Evolutionary conservation across 2,888 invertebrate genomes (phyloP).

Genomic region (Troides helena): DNA sequence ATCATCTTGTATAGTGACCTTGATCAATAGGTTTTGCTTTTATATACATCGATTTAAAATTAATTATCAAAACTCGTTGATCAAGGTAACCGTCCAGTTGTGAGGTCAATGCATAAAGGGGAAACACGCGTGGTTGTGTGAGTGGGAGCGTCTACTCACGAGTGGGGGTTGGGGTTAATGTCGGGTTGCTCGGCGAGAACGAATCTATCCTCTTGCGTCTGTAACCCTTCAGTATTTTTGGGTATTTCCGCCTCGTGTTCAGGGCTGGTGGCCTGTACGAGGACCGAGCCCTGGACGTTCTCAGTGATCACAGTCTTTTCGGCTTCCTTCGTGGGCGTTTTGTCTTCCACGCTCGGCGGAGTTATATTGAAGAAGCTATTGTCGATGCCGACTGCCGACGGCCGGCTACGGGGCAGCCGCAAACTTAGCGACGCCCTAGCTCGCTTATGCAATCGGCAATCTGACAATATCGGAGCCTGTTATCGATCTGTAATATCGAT

Average conservation of each 20-base stretch:
- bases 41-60: neutral
- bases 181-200: constrained; percentile 63
- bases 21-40: constrained; percentile 16
- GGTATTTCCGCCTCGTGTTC: neutral
- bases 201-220: constrained; percentile 43
- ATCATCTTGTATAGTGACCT: constrained; percentile 19
- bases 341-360: constrained; percentile 71
- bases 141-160: constrained; percentile 72
- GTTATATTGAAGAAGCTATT: constrained; percentile 67
- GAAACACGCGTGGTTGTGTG: constrained; percentile 56
- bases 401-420: constrained; percentile 68
- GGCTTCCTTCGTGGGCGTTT: constrained; percentile 58
- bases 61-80: constrained; percentile 10
- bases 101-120: constrained; percentile 25
- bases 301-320: constrained; percentile 36
- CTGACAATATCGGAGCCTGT: constrained; percentile 55
- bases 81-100: constrained; percentile 25
- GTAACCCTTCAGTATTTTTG: constrained; percentile 24
- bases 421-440: constrained; percentile 69
- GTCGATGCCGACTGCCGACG: constrained; percentile 67
- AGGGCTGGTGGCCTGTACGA: constrained; percentile 28
- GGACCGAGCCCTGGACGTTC: constrained; percentile 31
- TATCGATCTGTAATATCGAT: constrained; percentile 32
- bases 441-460: constrained; percentile 75
- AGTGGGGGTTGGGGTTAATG: constrained; percentile 71